Base-by-base conservation (phyloP, 37 sponge, comb jelly and placozoan genomes). In the Chondrilla cf. caribensis region DNA sequence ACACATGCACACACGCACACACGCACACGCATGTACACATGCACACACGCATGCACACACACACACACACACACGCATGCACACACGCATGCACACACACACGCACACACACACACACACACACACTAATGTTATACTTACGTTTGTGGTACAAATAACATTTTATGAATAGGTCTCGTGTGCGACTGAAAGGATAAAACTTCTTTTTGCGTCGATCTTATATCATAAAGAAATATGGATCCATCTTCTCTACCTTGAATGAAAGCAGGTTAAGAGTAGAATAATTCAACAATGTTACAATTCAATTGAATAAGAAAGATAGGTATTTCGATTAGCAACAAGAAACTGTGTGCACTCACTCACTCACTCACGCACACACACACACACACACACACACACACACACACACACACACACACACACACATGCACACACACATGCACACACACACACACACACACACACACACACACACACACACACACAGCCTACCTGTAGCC, bases 21-120 rank as follows among this genome's bases (percentile, higher is more conserved):
- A 51, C 44, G 22, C 38, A 79, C 38, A 36, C 60, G 29, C 42
- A 41, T 21, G 24, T 22, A 58, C 60, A 59, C 60, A 59, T 19
- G 29, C 38, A 79, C 60, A 79, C 38, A 79, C 42, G 57, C 42
- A 55, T 59, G 57, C 26, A 55, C 60, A 58, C 42, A 15, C 38
- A 38, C 42, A 41, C 42, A 59, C 60, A 81, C 43, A 60, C 64
- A 81, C 67, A 81, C 64, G 60, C 81, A 60, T 44, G 60, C 43
- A 42, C 43, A 59, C 65, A 60, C 82, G 11, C 70, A 64, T 26
- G 65, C 70, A 81, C 67, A 81, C 70, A 66, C 54, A 81, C 82
- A 81, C 58, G 35, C 43, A 62, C 81, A 62, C 54, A 62, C 81
- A 81, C 41, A 62, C 54, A 62, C 66, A 81, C 66, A 81, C 81